Evolutionary conservation across 2,888 invertebrate genomes (phyloP), one percentile per base, ranked within the genome.

Genomic region (Ectemnius lituratus): DNA sequence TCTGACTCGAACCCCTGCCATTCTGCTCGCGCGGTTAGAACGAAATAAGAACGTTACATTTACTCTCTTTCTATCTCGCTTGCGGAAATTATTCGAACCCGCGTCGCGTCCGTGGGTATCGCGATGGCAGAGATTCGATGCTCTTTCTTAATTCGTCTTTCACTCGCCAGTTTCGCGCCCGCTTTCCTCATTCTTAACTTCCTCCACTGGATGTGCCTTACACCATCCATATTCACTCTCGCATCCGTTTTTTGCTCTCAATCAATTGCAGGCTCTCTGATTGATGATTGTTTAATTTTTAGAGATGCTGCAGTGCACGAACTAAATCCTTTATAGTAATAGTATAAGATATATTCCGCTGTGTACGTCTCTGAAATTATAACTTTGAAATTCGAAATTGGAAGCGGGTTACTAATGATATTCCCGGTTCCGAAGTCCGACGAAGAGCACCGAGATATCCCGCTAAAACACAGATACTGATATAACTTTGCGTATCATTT

Each of bases 1-100:
- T 80, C 82, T 83, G 84, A 81, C 84, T 81, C 82, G 85, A 87
- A 85, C 80, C 86, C 84, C 87, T 88, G 87, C 86, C 88, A 88
- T 81, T 82, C 63, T 62, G 77, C 73, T 73, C 75, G 79, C 81
- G 78, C 64, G 75, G 73, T 67, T 70, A 70, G 70, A 78, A 74
- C 71, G 57, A 76, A 72, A 76, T 75, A 79, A 76, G 73, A 75
- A 64, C 75, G 67, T 67, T 61, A 70, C 70, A 65, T 75, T 64
- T 72, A 62, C 62, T 70, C 49, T 59, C 37, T 69, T 61, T 46
- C 57, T 67, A 52, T 47, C 47, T 60, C 67, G 20, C 1, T 20
- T 20, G 45, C 20, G 46, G 28, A 47, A 60, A 73, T 52, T 61
- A 64, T 68, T 47, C 57, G 59, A 61, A 70, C 69, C 75, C 76